Conservation (phyloP, 2,797 vertebrate genomes). For the Poeciliopsis gracilis region DNA sequence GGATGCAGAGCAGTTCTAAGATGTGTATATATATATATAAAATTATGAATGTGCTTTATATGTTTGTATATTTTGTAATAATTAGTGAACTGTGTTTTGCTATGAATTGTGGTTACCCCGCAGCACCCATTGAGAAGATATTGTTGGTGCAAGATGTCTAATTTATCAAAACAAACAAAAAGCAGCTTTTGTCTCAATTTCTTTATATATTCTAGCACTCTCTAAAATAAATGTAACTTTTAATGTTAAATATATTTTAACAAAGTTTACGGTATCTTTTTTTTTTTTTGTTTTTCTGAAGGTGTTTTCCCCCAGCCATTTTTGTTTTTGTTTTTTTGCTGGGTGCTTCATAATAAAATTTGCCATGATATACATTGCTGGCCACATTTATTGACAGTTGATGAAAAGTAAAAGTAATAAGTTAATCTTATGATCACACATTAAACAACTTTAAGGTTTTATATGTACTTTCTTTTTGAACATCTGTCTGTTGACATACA, state of each 20-base stretch:
- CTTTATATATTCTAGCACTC: conserved; percentile 38
- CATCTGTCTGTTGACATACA: not conserved
- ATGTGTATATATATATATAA: conserved; percentile 3
- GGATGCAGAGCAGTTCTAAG: conserved; percentile 30
- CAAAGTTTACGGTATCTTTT: conserved; percentile 58
- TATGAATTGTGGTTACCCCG: conserved; percentile 35
- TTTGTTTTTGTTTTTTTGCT: conserved; percentile 1
- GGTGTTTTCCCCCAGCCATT: not conserved
- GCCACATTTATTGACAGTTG: not conserved
- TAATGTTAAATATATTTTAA: conserved; percentile 74
- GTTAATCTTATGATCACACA: not conserved
- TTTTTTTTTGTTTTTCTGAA: not conserved
- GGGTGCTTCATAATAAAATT: conserved; percentile 8
- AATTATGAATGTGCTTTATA: conserved; percentile 56
- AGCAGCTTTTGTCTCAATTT: conserved; percentile 40
- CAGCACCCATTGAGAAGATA: conserved; percentile 28
- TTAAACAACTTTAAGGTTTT: not conserved
- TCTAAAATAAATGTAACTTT: conserved; percentile 60
- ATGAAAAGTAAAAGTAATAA: not conserved
- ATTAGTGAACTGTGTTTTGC: conserved; percentile 57
- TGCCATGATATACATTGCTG: not conserved
- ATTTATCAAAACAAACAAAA: conserved; percentile 37
- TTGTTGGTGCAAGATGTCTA: conserved; percentile 45
- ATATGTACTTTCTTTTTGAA: not conserved
- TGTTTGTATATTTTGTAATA: conserved; percentile 66